phyloP scores from a whole-genome alignment of 2,888 invertebrate genomes.

The Cordylochernes scorpioides region DNA sequence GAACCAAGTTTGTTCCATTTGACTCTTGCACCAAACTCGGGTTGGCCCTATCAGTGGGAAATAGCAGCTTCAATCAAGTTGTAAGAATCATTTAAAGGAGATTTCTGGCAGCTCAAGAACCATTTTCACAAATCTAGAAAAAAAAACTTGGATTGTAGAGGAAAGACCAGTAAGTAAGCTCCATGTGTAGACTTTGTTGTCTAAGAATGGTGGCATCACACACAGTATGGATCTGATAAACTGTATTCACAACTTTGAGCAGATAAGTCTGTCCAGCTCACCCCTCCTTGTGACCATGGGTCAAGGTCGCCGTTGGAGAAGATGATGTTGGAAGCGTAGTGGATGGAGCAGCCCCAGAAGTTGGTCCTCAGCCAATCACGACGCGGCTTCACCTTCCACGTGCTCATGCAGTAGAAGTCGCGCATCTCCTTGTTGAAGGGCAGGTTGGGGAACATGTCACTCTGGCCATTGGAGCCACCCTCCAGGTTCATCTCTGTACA shows the following conservation, averaged over 20 bases:
- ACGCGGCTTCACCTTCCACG: constrained; percentile 19
- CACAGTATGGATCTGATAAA: too few species aligned
- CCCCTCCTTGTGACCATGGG: constrained; percentile 13
- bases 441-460: constrained; percentile 53
- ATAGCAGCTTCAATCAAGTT: too few species aligned
- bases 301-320: constrained; percentile 21
- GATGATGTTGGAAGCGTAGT: constrained; percentile 19
- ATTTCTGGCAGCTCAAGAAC: too few species aligned
- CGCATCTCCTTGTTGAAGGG: constrained; percentile 43
- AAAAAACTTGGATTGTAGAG: too few species aligned
- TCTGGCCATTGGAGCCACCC: constrained; percentile 43
- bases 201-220: too few species aligned
- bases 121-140: too few species aligned
- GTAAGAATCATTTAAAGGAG: too few species aligned
- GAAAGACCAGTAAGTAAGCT: too few species aligned
- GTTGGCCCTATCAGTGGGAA: too few species aligned
- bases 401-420: constrained; percentile 33
- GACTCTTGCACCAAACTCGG: too few species aligned
- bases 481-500: constrained; percentile 97
- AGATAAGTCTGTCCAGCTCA: constrained; percentile 4
- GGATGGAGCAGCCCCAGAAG: constrained; percentile 19
- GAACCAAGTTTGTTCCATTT: too few species aligned
- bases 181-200: too few species aligned
- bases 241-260: neutral
- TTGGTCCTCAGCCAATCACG: constrained; percentile 17